Evolutionary conservation across 1,140 invertebrate genomes (phyloP), one percentile per base, ranked within the genome.

Genomic region (Temnothorax nylanderi): DNA sequence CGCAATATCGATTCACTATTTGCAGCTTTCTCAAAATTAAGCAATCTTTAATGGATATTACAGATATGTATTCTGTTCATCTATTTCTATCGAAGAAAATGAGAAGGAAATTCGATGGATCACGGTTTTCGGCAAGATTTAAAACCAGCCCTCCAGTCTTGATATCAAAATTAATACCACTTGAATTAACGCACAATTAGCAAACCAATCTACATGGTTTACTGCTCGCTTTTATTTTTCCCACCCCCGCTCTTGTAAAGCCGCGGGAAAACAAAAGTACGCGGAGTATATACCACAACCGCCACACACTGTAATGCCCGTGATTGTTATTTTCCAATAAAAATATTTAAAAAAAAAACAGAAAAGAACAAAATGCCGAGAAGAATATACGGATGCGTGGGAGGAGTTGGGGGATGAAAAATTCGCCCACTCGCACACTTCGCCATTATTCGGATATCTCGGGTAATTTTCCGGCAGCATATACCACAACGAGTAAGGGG

Each of bases 401-500:
- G n/a, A 18, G 8, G 5, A 10, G 47, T 11, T 3, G 16, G 8
- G 8, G 60, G 26, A 76, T 37, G 54, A 51, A 10, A 65, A 72
- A 75, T 78, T 67, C 16, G 47, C 67, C 16, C 21, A 60, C 69
- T 37, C 67, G 37, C 80, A 60, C 54, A 47, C 72, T 77, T 86
- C 56, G 51, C 80, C 76, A 75, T 85, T 89, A 91, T 88, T 87
- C 72, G 64, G 37, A 54, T 72, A 90, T 88, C 89, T 87, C 78
- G 81, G 72, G 71, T 88, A 88, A 90, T 90, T 90, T 90, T 90
- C 89, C 86, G 86, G 67, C 85, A 74, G 74, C 81, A 71, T 92
- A 84, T 90, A 92, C 74, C 84, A 80, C 75, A 80, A 85, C 80
- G 65, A 88, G 87, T 85, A 21, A 18, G 6, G 37, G 37, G 10